Evolutionary conservation across 2,113 vertebrate genomes (phyloP), one percentile per base, ranked within the genome.

Genomic region (Halichoerus grypus): DNA sequence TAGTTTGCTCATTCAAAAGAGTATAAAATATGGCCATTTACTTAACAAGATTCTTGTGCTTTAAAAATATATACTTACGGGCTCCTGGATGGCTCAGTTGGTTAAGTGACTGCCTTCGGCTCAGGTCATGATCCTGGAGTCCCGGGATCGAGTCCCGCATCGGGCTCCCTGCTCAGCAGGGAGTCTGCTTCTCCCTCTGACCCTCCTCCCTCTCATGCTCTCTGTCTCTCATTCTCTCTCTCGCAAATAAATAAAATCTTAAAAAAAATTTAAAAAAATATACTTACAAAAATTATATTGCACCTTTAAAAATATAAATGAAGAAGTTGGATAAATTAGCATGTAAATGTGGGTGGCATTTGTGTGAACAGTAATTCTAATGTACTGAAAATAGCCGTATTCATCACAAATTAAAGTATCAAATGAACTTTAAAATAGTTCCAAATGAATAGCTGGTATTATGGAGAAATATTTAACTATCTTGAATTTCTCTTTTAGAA

Each of bases 361-460:
- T 91, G 49, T 88, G 61, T 36, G 86, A 88, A 85, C 9, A 85
- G 28, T 57, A 86, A 93, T 97, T 84, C 36, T 80, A 49, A 31
- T 49, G 31, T 92, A 55, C 67, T 53, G 51, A 96, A 97, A 96
- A 93, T 80, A 92, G 92, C 53, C 51, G 74, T 72, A 79, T 57
- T 92, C 86, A 90, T 92, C 10, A 94, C 81, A 95, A 67, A 95
- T 94, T 83, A 69, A 94, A 97, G 18, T 61, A 83, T 77, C 77
- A 95, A 91, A 87, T 95, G 39, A 92, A 82, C 65, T 94, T 95
- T 13, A 82, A 89, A 80, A 46, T 91, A 49, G 92, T 94, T 69
- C 24, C 80, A 95, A 65, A n/a, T 79, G 89, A 94, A 49, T 72
- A 93, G 67, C 24, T 67, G 24, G 46, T 67, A 79, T 87, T 93